Evolutionary conservation across 2,888 invertebrate genomes (phyloP).

Genomic region (Hemistola chrysoprasaria): DNA sequence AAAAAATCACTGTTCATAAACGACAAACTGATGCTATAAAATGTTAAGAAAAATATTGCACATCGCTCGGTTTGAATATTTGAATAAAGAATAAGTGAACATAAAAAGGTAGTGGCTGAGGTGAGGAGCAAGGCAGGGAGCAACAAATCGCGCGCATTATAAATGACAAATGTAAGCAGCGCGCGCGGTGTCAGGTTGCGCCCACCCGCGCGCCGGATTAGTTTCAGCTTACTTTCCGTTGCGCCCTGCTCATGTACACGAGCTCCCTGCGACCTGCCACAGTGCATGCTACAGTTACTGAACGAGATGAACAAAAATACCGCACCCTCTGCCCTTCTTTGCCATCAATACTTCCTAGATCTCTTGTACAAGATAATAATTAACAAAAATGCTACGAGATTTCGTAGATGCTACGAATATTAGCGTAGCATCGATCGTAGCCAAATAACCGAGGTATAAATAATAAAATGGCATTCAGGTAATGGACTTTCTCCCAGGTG

Average conservation of each 20-base stretch:
- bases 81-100: conserved; percentile 73
- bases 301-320: conserved; percentile 45
- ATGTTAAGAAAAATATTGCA: conserved; percentile 66
- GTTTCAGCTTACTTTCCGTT: conserved; percentile 76
- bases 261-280: conserved; percentile 30
- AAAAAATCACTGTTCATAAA: conserved; percentile 49
- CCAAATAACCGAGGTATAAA: no score
- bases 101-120: conserved; percentile 63
- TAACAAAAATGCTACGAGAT: conserved; percentile 6
- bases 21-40: conserved; percentile 62
- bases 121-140: conserved; percentile 56
- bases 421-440: no score
- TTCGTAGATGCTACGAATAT: conserved; percentile 13
- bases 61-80: conserved; percentile 62
- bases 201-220: conserved; percentile 77
- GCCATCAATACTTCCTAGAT: conserved; percentile 55
- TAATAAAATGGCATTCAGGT: no score
- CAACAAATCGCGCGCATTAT: conserved; percentile 82
- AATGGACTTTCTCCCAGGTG: no score
- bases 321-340: conserved; percentile 66
- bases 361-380: conserved; percentile 7
- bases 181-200: conserved; percentile 75
- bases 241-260: conserved; percentile 49
- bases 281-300: conserved; percentile 2
- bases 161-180: conserved; percentile 80